Conservation (phyloP, 2,797 vertebrate genomes). For the Percopsis omiscomaycus region DNA sequence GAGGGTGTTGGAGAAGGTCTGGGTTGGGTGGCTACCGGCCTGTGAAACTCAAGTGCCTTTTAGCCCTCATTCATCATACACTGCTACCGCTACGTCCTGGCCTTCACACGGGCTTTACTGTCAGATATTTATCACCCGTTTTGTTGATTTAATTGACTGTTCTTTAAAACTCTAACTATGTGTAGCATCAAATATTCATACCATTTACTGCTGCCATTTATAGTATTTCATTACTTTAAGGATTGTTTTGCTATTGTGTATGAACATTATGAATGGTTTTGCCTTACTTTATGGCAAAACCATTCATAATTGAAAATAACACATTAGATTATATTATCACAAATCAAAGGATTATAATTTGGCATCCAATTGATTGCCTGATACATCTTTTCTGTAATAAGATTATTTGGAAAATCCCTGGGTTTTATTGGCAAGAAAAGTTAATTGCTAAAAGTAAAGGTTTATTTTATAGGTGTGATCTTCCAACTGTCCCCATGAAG, state of each 20-base stretch:
- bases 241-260: too few relatives aligned
- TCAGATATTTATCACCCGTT: too few relatives aligned
- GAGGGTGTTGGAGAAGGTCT: background rate
- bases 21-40: background rate
- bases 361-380: conserved; percentile 25
- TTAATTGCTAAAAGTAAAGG: conserved; percentile 49
- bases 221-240: too few relatives aligned
- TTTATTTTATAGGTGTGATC: conserved; percentile 40
- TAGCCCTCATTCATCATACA: too few relatives aligned
- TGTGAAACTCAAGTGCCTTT: background rate
- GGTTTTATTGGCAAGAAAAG: background rate
- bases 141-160: too few relatives aligned
- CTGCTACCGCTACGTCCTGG: too few relatives aligned
- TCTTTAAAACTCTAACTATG: too few relatives aligned
- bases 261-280: too few relatives aligned
- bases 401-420: conserved; percentile 33
- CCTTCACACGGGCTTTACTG: too few relatives aligned
- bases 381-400: conserved; percentile 21
- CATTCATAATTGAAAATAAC: conserved; percentile 7
- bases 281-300: too few relatives aligned
- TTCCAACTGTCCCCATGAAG: conserved; percentile 12
- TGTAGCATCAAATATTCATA: too few relatives aligned
- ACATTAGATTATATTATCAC: conserved; percentile 12
- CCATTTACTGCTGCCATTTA: too few relatives aligned
- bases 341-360: conserved; percentile 31